Evolutionary conservation across 2,888 invertebrate species (phyloP).

Genomic region (Himalopsyche kuldschensis): DNA sequence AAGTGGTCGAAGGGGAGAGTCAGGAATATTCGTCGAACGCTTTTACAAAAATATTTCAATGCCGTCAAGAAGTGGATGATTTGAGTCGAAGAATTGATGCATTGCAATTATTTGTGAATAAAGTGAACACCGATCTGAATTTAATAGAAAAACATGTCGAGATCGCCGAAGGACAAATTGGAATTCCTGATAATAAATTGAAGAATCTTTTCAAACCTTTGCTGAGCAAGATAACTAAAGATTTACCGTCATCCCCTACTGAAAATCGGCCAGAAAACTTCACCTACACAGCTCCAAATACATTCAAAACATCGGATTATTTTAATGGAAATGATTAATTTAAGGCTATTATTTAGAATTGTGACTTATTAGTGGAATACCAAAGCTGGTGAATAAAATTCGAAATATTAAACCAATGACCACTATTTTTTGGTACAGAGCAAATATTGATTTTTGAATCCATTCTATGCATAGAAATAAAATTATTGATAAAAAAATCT

Average conservation of each 20-base stretch:
- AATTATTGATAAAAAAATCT: too few relatives aligned
- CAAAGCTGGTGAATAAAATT: too few relatives aligned
- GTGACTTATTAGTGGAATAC: too few relatives aligned
- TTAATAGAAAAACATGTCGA: conserved; percentile 61
- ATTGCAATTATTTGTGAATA: conserved; percentile 58
- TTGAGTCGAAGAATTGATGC: conserved; percentile 61
- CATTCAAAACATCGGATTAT: conserved; percentile 47
- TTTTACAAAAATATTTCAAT: conserved; percentile 57
- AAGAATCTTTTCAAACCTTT: conserved; percentile 65
- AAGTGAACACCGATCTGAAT: conserved; percentile 58
- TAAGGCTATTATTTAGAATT: neutral
- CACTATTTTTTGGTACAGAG: too few relatives aligned
- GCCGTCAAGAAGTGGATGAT: conserved; percentile 55
- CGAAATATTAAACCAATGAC: too few relatives aligned
- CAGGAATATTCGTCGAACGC: conserved; percentile 53
- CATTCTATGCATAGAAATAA: too few relatives aligned
- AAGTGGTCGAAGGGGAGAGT: conserved; percentile 59
- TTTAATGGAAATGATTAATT: conserved; percentile 41
- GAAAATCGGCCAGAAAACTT: conserved; percentile 44
- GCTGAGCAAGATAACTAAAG: conserved; percentile 48
- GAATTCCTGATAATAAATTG: conserved; percentile 61
- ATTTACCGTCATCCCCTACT: neutral
- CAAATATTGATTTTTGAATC: too few relatives aligned
- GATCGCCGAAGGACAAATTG: conserved; percentile 63
- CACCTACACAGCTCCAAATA: conserved; percentile 45